Percentiles rank a stretch among this genome's conserved stretches.
These are phyloP conservation scores for Heliconius nattereri DNA, from an alignment of 1,140 invertebrate species.

Conservation along the genomic window DNA sequence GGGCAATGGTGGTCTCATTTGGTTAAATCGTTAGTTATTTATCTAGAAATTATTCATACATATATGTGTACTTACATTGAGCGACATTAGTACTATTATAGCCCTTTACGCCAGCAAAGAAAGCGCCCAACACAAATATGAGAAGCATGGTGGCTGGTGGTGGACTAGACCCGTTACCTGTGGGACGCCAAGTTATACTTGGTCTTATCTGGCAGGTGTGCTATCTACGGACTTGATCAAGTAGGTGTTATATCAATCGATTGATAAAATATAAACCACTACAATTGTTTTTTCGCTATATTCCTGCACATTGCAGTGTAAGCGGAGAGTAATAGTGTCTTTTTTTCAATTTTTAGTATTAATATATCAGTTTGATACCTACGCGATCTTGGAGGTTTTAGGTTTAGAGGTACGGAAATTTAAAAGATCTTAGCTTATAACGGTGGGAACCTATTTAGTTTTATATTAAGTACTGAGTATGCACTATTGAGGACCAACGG, in stretches of 20 bases:
- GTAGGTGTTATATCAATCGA: neutral
- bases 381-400: no score
- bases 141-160: conserved; percentile 1
- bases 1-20: no score
- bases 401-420: no score
- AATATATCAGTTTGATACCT: no score
- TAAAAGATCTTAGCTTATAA: no score
- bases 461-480: no score
- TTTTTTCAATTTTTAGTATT: no score
- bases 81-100: neutral
- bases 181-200: neutral
- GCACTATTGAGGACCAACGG: neutral
- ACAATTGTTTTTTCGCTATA: no score
- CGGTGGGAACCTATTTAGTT: no score
- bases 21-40: neutral
- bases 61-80: neutral
- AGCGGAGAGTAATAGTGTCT: no score
- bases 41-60: neutral
- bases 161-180: neutral
- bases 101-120: conserved; percentile 10
- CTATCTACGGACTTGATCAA: neutral
- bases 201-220: neutral
- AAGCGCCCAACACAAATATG: neutral
- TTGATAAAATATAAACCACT: conserved; percentile 3
- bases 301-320: no score